phyloP scores from a whole-genome alignment of 2,113 vertebrate species.

The Ptilorrhoa leucosticta region DNA sequence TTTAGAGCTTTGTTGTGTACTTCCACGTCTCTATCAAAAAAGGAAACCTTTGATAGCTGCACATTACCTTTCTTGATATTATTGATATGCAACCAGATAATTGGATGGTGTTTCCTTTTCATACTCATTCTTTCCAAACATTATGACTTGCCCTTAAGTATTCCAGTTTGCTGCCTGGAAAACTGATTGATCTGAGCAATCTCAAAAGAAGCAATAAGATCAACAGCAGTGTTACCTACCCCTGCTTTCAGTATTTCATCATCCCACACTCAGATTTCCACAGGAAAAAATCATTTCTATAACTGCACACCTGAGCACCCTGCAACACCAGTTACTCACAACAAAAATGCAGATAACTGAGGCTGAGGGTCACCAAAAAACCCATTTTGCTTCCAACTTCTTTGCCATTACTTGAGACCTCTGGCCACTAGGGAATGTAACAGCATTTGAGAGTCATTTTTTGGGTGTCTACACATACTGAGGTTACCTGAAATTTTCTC shows the following conservation, averaged over 20 bases:
- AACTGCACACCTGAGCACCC: neutral
- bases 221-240: neutral
- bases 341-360: neutral
- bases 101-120: neutral
- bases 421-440: neutral
- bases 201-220: neutral
- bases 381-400: neutral
- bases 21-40: neutral
- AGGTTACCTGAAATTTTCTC: neutral
- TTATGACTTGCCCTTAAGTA: neutral
- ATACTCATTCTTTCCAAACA: neutral
- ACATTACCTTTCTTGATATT: neutral
- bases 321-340: neutral
- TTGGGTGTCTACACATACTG: neutral
- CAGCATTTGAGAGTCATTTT: neutral
- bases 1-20: neutral
- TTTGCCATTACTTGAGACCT: neutral
- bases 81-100: neutral
- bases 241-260: neutral
- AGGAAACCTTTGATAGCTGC: neutral
- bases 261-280: neutral
- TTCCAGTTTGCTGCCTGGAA: neutral
- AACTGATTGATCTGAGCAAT: neutral
- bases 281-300: neutral
- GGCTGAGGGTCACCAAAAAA: neutral